These are phyloP conservation scores for Paedocypris sp. DNA, from an alignment of 2,113 vertebrate species.

Conservation along the genomic window DNA sequence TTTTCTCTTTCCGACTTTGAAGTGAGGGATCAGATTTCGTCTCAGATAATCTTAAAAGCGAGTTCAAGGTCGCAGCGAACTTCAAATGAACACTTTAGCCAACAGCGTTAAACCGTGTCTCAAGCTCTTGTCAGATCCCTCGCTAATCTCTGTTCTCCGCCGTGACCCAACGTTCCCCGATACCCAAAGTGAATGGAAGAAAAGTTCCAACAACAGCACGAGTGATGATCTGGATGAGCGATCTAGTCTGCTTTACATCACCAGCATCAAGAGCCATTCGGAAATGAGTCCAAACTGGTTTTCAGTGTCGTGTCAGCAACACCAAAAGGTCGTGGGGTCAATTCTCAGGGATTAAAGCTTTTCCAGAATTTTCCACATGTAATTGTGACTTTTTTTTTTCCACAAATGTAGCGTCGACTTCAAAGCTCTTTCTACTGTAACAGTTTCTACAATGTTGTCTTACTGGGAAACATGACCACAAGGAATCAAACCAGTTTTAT, in stretches of 20 bases:
- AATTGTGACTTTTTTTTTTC: too few species aligned
- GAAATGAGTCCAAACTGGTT: too few species aligned
- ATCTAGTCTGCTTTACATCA: too few species aligned
- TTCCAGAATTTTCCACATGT: too few species aligned
- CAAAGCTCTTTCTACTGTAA: too few species aligned
- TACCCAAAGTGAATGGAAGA: background rate
- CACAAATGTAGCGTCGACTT: too few species aligned
- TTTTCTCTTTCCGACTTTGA: constrained; percentile 11
- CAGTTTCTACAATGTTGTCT: background rate
- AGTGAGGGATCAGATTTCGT: background rate
- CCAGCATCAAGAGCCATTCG: too few species aligned
- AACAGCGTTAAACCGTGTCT: background rate
- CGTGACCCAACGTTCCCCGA: background rate
- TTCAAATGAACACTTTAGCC: background rate
- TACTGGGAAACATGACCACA: background rate
- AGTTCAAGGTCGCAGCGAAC: background rate
- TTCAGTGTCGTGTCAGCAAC: too few species aligned
- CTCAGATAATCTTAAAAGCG: background rate
- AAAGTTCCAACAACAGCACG: background rate
- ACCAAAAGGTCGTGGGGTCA: too few species aligned
- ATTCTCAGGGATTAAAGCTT: too few species aligned
- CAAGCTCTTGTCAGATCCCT: background rate
- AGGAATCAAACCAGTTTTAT: background rate
- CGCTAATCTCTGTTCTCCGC: background rate
- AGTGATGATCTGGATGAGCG: too few species aligned